Base-by-base conservation (phyloP, 2,113 vertebrate species). In the Excalfactoria chinensis region DNA sequence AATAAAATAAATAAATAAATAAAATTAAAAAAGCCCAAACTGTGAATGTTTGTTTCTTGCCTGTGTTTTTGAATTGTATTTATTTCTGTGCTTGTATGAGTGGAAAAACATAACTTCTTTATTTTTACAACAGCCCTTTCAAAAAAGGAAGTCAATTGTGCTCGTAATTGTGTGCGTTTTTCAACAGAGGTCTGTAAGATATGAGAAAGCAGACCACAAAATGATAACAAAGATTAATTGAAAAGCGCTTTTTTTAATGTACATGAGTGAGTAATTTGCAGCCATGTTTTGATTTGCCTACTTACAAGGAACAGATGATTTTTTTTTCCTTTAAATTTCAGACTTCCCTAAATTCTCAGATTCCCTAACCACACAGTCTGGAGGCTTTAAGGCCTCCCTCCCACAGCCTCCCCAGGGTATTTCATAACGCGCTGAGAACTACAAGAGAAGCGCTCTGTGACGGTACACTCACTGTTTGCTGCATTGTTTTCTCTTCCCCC, bases 11-110 rank as follows among this genome's bases (percentile, higher is more conserved):
- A 70, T 13, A 72, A 86, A 20, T 9, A 56, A 30, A 85, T 66
- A 73, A 86, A 89, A 37, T 37, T 8, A 37, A 76, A 68, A 72
- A 69, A 88, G 37, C 40, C 41, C n/a, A 77, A 93, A 88, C 82
- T 67, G 79, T 67, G 85, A 83, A 70, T 89, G 90, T 80, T 84
- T 95, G 79, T 93, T 93, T 94, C 63, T 86, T 71, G 64, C 72
- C 91, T 71, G 90, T 80, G 30, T 44, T 66, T 86, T 95, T 80
- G 92, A 77, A 86, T 91, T 93, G 93, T 95, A 88, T 53, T 91
- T 80, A 74, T 76, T 95, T 93, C 71, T 93, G 92, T 86, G 79
- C 85, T 70, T 2, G 1, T 53, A 35, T 25, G 43, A 87, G 35
- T 91, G 68, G 89, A 87, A 93, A 66, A 46, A 85, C 49, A 83